Evolutionary conservation across 2,797 vertebrate genomes (phyloP).

Genomic region (Momotus momota): DNA sequence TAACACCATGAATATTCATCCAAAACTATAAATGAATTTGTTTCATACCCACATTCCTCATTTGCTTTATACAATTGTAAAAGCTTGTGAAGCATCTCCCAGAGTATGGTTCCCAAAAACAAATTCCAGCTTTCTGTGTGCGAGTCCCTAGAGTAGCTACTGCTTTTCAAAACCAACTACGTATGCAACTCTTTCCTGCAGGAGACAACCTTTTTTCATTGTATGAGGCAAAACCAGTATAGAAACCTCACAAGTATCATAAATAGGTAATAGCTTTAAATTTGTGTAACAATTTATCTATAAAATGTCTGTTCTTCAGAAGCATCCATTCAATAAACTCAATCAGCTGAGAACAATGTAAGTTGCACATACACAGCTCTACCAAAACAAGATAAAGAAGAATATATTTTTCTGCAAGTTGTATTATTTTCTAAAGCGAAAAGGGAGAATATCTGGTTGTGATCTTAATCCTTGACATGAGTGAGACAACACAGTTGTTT

Average conservation of each 20-base stretch:
- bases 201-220: background rate
- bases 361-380: background rate
- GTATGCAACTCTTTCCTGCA: background rate
- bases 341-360: accelerated
- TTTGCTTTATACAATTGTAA: background rate
- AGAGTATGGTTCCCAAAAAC: background rate
- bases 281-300: background rate
- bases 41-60: background rate
- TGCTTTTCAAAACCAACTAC: accelerated
- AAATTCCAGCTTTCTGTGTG: background rate
- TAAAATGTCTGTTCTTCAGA: background rate
- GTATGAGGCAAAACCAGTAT: background rate
- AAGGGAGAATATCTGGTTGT: background rate
- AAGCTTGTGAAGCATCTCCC: background rate
- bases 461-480: background rate
- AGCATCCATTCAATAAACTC: background rate
- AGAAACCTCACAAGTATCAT: background rate
- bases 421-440: background rate
- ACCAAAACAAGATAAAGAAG: background rate
- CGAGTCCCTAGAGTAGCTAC: background rate
- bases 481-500: background rate
- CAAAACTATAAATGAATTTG: background rate
- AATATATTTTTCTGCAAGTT: background rate
- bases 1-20: background rate
- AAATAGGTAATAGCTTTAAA: background rate